Evolutionary conservation across 2,797 vertebrate genomes (phyloP).

Genomic region (Tragelaphus oryx): DNA sequence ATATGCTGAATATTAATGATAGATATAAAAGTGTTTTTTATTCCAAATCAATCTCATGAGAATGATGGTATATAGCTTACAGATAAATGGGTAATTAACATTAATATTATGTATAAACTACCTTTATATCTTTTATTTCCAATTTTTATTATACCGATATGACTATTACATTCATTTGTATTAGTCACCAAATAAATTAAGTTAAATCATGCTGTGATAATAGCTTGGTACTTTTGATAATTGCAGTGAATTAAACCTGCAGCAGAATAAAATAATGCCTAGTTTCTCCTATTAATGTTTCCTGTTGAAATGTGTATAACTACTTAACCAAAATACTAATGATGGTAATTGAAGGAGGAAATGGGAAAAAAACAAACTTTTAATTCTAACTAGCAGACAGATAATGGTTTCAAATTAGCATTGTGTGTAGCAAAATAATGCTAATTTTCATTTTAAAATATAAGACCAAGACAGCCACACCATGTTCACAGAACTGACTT

Average conservation of each 20-base stretch:
- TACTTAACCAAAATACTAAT: conserved; percentile 20
- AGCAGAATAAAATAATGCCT: not conserved
- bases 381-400: not conserved
- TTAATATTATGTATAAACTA: not conserved
- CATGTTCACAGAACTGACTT: not conserved
- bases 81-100: not conserved
- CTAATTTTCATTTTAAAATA: not conserved
- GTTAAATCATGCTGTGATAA: not conserved
- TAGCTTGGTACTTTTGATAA: not conserved
- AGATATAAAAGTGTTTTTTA: conserved; percentile 14
- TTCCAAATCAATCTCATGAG: not conserved
- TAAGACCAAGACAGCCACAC: not conserved
- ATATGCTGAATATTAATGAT: conserved; percentile 33
- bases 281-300: not conserved
- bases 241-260: not conserved
- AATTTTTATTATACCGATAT: not conserved
- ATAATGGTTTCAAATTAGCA: conserved; percentile 17
- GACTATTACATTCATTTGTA: not conserved
- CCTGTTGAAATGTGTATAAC: not conserved
- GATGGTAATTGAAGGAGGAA: not conserved
- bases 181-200: not conserved
- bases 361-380: not conserved
- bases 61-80: not conserved
- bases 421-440: conserved; percentile 21
- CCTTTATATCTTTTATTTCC: not conserved